Evolutionary conservation across 1,140 invertebrate species (phyloP), one percentile per base, ranked within the genome.

Genomic region (Steinernema feltiae): DNA sequence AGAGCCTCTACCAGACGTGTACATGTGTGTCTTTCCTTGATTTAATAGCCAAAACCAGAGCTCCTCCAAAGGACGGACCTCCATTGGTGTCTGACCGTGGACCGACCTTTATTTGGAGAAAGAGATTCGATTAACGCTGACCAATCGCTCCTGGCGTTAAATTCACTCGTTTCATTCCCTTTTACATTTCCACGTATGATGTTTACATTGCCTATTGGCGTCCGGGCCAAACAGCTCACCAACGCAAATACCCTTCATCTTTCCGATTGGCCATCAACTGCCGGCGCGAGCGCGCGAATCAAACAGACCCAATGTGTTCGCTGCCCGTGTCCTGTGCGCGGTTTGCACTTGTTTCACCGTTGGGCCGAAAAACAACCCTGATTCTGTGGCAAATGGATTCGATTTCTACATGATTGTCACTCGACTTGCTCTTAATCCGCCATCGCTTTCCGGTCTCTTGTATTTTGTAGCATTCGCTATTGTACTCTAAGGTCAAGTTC

Each of bases 151-250:
- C 35, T 41, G 35, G 35, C 18, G 35, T 41, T 41, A 41, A 41
- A 41, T 7, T 41, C 35, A 18, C 35, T 41, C n/a, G 35, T 41
- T 18, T 18, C 7, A 18, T 7, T 41, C 35, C 35, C 35, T 63
- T 63, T 63, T 27, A 63, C 53, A 63, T 63, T 63, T 27, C 53
- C 53, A 63, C 53, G 53, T 63, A 21, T 63, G 53, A 63, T 63
- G 53, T 63, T 63, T 63, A 63, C 53, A 63, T 27, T 63, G 24
- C 24, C 7, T 63, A 63, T 63, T 7, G 7, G 53, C 2, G 35
- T 41, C 53, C 53, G 53, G 53, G 53, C 53, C 53, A 63, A 63
- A 63, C 53, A 63, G 12, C 7, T 7, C 53, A 15, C 12, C 53
- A 63, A 7, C 24, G 53, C 53, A 63, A 63, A 63, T 63, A 63